A percentile compares a stretch with the other conserved stretches of the same genome.
Evolutionary conservation across 2,888 invertebrate species (phyloP).

Genomic region (Pseudococcus viburni): DNA sequence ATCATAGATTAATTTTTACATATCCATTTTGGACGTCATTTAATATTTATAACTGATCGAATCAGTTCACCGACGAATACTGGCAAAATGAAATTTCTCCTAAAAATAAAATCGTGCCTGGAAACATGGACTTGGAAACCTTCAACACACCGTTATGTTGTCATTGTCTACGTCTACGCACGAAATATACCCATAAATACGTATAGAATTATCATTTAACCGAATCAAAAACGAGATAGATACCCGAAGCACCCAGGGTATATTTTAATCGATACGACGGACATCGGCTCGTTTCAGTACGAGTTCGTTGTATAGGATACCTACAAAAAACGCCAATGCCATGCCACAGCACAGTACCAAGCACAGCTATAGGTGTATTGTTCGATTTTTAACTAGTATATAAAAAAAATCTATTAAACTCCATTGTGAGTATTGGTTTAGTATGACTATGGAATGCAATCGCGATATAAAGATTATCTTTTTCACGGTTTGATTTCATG

Average conservation of each 20-base stretch:
- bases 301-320: not conserved
- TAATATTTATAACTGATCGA: no score
- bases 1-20: no score
- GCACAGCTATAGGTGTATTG: constrained; percentile 1
- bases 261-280: constrained; percentile 30
- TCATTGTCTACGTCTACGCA: no score
- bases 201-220: not conserved
- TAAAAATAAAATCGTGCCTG: no score
- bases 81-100: no score
- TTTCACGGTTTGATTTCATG: constrained; percentile 58
- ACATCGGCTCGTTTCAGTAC: constrained; percentile 25
- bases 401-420: constrained; percentile 49
- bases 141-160: no score
- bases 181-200: not conserved
- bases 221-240: not conserved
- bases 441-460: not conserved
- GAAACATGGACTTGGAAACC: no score
- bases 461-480: constrained; percentile 44
- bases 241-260: not conserved
- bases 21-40: no score
- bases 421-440: constrained; percentile 58
- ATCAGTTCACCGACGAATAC: no score
- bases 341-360: no score
- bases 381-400: constrained; percentile 8
- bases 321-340: no score